Base-by-base conservation (phyloP, 1,140 invertebrate species). In the Drosophila ohnishii region DNA sequence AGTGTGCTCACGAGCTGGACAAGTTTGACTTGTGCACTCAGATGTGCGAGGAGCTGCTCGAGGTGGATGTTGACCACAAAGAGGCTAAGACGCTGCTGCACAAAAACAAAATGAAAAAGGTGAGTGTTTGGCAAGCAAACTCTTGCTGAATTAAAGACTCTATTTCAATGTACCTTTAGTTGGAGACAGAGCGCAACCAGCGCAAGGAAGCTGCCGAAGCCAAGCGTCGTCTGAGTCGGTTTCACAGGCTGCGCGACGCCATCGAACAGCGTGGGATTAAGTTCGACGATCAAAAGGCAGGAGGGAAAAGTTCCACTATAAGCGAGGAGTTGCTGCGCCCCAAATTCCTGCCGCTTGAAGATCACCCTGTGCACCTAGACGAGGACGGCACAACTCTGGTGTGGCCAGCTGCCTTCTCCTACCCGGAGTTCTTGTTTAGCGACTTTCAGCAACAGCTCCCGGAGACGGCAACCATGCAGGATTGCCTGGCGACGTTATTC, bases 401-500 rank as follows among this genome's bases (percentile, higher is more conserved):
- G 73, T 97, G 96, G 97, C 96, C 98, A 44, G 94, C 96, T 53
- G 92, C 96, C 40, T 95, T 98, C 79, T 92, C 96, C 16, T 98
- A 98, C 92, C 97, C 97, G 5, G 96, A 98, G 92, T 94, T 94
- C 78, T 91, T 93, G 59, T 93, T 94, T 56, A 95, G 94, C 62
- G 96, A 97, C 90, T 95, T 96, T 80, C 93, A 96, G 63, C 93
- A 96, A 90, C 92, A 94, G 69, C 96, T 97, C 78, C 92, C 94
- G 62, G 96, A 97, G 92, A 93, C 95, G 67, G 92, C 92, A n/a
- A 93, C 92, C 94, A 94, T 98, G 76, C 81, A 91, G 55, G 95
- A 95, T 62, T 96, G 97, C 81, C 90, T 98, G 1, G 91, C 94
- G 50, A 93, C 93, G 39, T 92, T 98, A 65, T 97, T 98, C 91